Evolutionary conservation across 2,113 vertebrate species (phyloP).

Genomic region (Collichthys lucidus): DNA sequence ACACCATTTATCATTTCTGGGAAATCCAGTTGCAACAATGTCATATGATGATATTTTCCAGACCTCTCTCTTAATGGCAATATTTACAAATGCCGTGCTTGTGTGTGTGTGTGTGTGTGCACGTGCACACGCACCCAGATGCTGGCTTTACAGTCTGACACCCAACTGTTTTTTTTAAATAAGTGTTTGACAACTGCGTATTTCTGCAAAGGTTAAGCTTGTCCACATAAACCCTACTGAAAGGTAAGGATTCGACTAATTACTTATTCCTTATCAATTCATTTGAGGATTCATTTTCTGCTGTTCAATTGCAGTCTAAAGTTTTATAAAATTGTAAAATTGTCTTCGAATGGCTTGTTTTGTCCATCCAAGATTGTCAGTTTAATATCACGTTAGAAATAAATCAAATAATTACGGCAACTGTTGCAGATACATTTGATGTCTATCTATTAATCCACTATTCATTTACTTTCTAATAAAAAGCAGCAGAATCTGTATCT

Average conservation of each 20-base stretch:
- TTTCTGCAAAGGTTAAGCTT: slow-evolving; percentile 32
- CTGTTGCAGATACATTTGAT: background rate
- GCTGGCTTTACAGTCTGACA: slow-evolving; percentile 48
- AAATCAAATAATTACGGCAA: background rate
- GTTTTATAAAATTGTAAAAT: background rate
- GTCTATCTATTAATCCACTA: background rate
- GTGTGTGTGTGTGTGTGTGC: slow-evolving; percentile 27
- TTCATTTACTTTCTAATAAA: background rate
- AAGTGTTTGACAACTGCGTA: slow-evolving; percentile 21
- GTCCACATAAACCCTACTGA: background rate
- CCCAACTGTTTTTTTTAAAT: slow-evolving; percentile 46
- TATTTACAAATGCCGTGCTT: slow-evolving; percentile 23
- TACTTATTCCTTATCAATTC: background rate
- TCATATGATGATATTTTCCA: slow-evolving; percentile 34
- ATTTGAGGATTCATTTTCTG: background rate
- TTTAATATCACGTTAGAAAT: background rate
- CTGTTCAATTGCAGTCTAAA: background rate
- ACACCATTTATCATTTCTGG: slow-evolving; percentile 12
- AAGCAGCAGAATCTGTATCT: background rate
- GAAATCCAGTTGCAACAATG: slow-evolving; percentile 18
- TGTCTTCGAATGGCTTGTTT: background rate
- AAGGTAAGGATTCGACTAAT: background rate
- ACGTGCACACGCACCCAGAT: slow-evolving; percentile 12
- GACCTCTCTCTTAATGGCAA: slow-evolving; percentile 11
- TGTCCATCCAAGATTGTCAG: background rate